A percentile compares a stretch with the other conserved stretches of the same genome.
Evolutionary conservation across 2,888 invertebrate genomes (phyloP).

Genomic region (Cheilosia vulpina): DNA sequence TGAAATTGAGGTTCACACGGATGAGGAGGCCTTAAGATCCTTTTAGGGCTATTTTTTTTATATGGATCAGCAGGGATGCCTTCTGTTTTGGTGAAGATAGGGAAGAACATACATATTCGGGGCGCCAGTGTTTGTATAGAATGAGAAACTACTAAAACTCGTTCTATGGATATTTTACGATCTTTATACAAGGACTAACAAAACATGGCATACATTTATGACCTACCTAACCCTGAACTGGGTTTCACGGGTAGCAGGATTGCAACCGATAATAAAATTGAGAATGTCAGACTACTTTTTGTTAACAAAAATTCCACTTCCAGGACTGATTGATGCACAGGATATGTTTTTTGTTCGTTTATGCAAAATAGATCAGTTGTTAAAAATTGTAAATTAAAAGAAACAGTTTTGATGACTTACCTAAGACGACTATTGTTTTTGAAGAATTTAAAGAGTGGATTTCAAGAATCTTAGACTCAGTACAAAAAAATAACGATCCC

Average conservation of each 20-base stretch:
- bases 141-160: conserved; percentile 3
- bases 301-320: too few relatives aligned
- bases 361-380: too few relatives aligned
- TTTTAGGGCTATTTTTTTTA: conserved; percentile 19
- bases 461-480: too few relatives aligned
- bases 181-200: conserved; percentile 19
- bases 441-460: too few relatives aligned
- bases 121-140: conserved; percentile 22
- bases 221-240: not conserved
- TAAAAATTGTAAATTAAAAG: too few relatives aligned
- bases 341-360: too few relatives aligned
- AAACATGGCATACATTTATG: not conserved
- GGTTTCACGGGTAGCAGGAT: not conserved
- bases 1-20: conserved; percentile 30
- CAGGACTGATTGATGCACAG: too few relatives aligned
- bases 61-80: conserved; percentile 1
- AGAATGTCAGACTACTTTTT: too few relatives aligned
- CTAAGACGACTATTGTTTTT: too few relatives aligned
- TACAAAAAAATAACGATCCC: too few relatives aligned
- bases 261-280: not conserved
- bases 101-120: not conserved
- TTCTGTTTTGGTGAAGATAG: conserved; percentile 25
- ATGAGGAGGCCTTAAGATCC: not conserved
- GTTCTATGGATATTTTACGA: conserved; percentile 11
- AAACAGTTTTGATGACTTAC: too few relatives aligned